Conservation (phyloP, 2,888 invertebrate genomes). For the Eremobia ochroleuca region DNA sequence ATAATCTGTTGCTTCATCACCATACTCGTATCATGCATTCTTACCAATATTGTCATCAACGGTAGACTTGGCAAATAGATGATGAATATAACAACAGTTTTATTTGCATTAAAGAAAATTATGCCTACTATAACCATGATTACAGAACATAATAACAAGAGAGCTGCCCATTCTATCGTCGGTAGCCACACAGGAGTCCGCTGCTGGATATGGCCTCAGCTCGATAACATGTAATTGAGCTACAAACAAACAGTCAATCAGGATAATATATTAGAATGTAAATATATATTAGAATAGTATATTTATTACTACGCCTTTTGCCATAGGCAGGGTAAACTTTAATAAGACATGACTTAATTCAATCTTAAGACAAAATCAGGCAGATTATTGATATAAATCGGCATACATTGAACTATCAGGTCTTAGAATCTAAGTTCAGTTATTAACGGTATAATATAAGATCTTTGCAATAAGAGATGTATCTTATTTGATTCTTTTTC, state of each 20-base stretch:
- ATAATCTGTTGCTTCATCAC: too few relatives aligned
- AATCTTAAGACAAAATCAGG: conserved; percentile 54
- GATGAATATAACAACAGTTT: not conserved
- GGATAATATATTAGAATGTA: too few relatives aligned
- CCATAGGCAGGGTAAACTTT: conserved; percentile 49
- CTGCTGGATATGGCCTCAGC: not conserved
- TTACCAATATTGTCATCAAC: not conserved
- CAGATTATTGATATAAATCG: conserved; percentile 62
- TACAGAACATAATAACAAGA: not conserved
- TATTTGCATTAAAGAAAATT: not conserved
- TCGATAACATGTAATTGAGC: conserved; percentile 36
- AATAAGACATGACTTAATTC: conserved; percentile 52
- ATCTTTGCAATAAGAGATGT: conserved; percentile 53
- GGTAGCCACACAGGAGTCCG: not conserved
- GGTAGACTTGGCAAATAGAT: too few relatives aligned
- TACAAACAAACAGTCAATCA: conserved; percentile 37
- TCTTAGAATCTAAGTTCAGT: conserved; percentile 47
- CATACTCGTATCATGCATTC: too few relatives aligned
- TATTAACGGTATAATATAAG: conserved; percentile 46
- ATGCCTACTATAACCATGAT: not conserved
- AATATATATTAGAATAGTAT: conserved; percentile 34
- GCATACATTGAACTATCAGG: conserved; percentile 51
- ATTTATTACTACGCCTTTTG: conserved; percentile 45
- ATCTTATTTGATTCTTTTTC: conserved; percentile 50
- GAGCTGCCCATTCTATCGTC: not conserved